Percentiles rank a stretch among this genome's conserved stretches.
Evolutionary conservation across 2,113 vertebrate genomes (phyloP).

Genomic region (Phrynosoma blainvillii): DNA sequence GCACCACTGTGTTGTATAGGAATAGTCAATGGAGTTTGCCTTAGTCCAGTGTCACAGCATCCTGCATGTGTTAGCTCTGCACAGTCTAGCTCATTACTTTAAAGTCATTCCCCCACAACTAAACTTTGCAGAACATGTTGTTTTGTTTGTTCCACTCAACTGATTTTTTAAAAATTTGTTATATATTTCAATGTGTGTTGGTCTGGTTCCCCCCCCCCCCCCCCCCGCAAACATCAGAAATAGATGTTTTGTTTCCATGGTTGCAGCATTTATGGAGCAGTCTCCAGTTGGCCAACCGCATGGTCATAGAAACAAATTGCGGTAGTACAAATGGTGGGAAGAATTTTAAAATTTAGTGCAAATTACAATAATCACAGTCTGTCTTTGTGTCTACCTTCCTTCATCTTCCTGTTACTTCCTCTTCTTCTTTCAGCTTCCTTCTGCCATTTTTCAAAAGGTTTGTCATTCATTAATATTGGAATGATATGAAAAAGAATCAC

Average conservation of each 20-base stretch:
- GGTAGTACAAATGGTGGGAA: slow-evolving; percentile 1
- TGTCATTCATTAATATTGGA: too few relatives aligned
- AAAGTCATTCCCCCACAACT: background rate
- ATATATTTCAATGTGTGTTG: too few relatives aligned
- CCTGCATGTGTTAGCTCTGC: background rate
- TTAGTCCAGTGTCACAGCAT: background rate
- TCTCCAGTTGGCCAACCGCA: background rate
- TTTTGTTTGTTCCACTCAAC: background rate
- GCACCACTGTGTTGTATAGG: background rate
- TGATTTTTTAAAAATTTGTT: too few relatives aligned
- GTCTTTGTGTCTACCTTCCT: too few relatives aligned
- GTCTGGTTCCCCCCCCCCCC: too few relatives aligned
- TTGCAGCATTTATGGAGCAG: background rate
- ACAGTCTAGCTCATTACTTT: background rate
- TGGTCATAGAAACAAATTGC: slow-evolving; percentile 4
- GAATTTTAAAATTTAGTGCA: background rate
- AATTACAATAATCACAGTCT: background rate
- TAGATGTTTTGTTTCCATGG: slow-evolving; percentile 18
- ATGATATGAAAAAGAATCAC: too few relatives aligned
- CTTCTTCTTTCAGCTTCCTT: too few relatives aligned
- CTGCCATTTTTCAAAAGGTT: background rate
- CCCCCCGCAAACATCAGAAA: background rate
- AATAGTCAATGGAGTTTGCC: background rate
- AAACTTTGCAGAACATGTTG: background rate
- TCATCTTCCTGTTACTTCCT: too few relatives aligned